Evolutionary conservation across 2,888 invertebrate species (phyloP).

Genomic region (Mechanitis messenoides): DNA sequence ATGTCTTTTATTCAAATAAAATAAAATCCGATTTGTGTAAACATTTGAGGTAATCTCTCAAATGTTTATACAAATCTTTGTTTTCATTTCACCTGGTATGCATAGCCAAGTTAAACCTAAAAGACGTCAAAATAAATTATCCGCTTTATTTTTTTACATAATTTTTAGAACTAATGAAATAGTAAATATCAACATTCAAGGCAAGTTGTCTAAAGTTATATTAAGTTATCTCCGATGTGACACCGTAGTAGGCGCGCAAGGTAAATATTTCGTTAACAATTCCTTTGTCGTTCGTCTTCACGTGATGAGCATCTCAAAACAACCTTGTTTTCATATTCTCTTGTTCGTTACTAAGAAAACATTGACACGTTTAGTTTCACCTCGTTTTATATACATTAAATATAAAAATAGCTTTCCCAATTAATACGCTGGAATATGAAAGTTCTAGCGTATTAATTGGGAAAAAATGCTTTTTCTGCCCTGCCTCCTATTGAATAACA

Average conservation of each 20-base stretch:
- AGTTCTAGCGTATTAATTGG: background rate
- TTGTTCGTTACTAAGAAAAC: slow-evolving; percentile 5
- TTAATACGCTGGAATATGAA: background rate
- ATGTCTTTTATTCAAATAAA: no score
- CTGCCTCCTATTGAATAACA: no score
- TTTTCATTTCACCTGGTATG: no score
- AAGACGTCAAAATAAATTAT: no score
- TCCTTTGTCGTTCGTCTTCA: slow-evolving; percentile 49
- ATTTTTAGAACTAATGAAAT: slow-evolving; percentile 9
- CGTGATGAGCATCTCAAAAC: slow-evolving; percentile 13
- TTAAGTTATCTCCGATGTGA: slow-evolving; percentile 28
- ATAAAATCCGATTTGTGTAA: no score
- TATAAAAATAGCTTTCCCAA: background rate
- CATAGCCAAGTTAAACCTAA: no score
- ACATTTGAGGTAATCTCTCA: no score
- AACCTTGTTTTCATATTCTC: slow-evolving; percentile 8
- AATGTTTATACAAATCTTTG: no score
- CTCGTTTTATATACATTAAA: background rate
- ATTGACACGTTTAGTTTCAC: slow-evolving; percentile 5
- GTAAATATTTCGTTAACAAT: slow-evolving; percentile 58
- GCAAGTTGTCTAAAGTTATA: slow-evolving; percentile 28
- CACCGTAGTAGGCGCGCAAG: slow-evolving; percentile 33
- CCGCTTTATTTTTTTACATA: no score
- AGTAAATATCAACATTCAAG: slow-evolving; percentile 29
- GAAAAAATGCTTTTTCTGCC: background rate